Base-by-base conservation (phyloP, 2,113 vertebrate genomes). In the Pteruthius melanotis region DNA sequence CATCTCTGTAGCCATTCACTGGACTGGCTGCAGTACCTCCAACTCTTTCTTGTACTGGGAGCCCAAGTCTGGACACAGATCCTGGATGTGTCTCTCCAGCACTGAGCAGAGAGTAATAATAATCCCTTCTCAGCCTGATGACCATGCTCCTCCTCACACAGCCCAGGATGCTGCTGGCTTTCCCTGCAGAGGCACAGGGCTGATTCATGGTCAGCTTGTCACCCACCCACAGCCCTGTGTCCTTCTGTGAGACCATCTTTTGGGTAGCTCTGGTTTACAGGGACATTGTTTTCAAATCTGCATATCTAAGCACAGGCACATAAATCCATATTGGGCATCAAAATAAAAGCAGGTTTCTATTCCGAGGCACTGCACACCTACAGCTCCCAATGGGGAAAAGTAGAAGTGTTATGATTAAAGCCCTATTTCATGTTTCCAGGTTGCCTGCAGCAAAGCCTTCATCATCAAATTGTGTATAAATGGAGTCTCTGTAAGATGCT, bases 381-480 rank as follows among this genome's bases (percentile, higher is more conserved):
- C 86, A 93, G 90, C 49, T 96, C 96, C 94, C 95, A 89, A 65
- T 11, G 88, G 94, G 84, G 86, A 60, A 68, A 75, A 88, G 64
- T 78, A 40, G 77, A 96, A 96, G 86, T 26, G 60, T 78, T 90
- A 71, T 79, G 80, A 96, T 96, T 96, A 96, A 94, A 97, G 90
- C 88, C 49, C 57, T 96, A 83, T 94, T 95, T 95, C 94, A 90
- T 94, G 85, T 95, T 95, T 88, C 92, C 80, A 90, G 88, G 90
- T 87, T 84, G 95, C 93, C 95, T 92, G 88, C 68, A 95, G 96
- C 94, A 90, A 71, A 96, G 64, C 87, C 94, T 97, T 96, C 92
- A 95, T 95, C 96, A 96, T 90, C 92, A 95, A 95, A 96, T 92
- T 94, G 93, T 57, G 60, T 96, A 90, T 89, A 96, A 94, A 96